Evolutionary conservation across 2,797 vertebrate genomes (phyloP), one percentile per base, ranked within the genome.

Genomic region (Mus caroli): DNA sequence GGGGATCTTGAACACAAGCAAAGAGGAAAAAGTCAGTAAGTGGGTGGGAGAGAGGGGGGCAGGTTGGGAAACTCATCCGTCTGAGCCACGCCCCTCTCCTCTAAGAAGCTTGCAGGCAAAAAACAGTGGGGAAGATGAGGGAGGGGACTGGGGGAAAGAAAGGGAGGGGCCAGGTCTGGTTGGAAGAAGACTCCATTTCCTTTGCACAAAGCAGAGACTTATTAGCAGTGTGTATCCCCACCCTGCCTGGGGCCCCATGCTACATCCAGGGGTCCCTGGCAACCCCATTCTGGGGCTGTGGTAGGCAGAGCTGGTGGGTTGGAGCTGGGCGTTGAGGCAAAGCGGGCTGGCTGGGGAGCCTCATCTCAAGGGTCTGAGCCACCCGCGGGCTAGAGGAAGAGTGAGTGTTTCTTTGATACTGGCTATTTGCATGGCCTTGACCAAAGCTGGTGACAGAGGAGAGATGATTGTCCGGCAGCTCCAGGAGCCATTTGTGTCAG

Each of bases 1-100:
- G 93, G 93, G 95, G 92, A 79, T 83, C 92, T 87, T 88, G 56
- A 94, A 94, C 69, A 84, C 60, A 86, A 58, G 92, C 71, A 82
- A 77, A 95, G 58, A 79, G 67, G 67, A 94, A 88, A 77, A 96
- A 87, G 56, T 86, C 95, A 89, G 90, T 86, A 60, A 75, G 0
- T 60, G 62, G 73, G 76, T 76, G 80, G 67, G 50, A 14, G 78
- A 28, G 31, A 75, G 77, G 28, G 73, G 58, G 77, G 26, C 28
- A 60, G 50, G 73, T 37, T 90, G 58, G 76, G 28, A 54, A 88
- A 62, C 22, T 76, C 50, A 73, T 20, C 73, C 83, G 46, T 73
- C 64, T 90, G 89, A 93, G 79, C 15, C 4, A 3, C 2, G 15
- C 40, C n/a, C 54, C 56, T 22, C 0, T 19, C 43, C 20, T 34